Evolutionary conservation across 2,113 vertebrate genomes (phyloP).

Genomic region (Panthera uncia): DNA sequence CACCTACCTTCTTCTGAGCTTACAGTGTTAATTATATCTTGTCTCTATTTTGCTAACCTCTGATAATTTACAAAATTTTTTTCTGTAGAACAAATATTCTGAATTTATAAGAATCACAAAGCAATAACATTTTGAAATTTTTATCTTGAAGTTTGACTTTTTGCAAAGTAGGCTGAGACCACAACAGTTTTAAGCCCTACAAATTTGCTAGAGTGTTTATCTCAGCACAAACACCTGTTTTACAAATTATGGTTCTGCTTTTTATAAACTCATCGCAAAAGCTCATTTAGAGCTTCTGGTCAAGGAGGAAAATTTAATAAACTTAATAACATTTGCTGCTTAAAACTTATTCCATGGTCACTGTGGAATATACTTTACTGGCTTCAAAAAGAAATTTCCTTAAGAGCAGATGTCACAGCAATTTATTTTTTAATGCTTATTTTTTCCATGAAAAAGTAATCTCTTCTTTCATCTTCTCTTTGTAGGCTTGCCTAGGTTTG

Average conservation of each 20-base stretch:
- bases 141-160: slow-evolving; percentile 44
- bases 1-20: not conserved
- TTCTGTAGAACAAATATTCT: slow-evolving; percentile 34
- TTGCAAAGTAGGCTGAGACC: slow-evolving; percentile 28
- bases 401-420: not conserved
- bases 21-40: not conserved
- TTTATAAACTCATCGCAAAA: slow-evolving; percentile 54
- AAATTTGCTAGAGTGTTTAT: slow-evolving; percentile 35
- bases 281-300: slow-evolving; percentile 64
- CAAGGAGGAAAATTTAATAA: slow-evolving; percentile 65
- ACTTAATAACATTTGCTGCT: slow-evolving; percentile 46
- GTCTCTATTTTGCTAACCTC: not conserved
- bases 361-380: not conserved
- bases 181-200: slow-evolving; percentile 36
- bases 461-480: slow-evolving; percentile 60
- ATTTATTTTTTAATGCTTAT: slow-evolving; percentile 51
- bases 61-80: slow-evolving; percentile 23
- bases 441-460: slow-evolving; percentile 36
- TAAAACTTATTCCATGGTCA: slow-evolving; percentile 38
- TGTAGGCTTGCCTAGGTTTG: slow-evolving; percentile 96
- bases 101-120: slow-evolving; percentile 57
- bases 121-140: slow-evolving; percentile 12
- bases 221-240: slow-evolving; percentile 59
- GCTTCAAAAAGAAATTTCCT: slow-evolving; percentile 58
- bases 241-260: slow-evolving; percentile 68